Percentiles rank a stretch among this genome's conserved stretches.
Evolutionary conservation across 1,140 invertebrate species (phyloP).

Genomic region (Leptinotarsa defecta): DNA sequence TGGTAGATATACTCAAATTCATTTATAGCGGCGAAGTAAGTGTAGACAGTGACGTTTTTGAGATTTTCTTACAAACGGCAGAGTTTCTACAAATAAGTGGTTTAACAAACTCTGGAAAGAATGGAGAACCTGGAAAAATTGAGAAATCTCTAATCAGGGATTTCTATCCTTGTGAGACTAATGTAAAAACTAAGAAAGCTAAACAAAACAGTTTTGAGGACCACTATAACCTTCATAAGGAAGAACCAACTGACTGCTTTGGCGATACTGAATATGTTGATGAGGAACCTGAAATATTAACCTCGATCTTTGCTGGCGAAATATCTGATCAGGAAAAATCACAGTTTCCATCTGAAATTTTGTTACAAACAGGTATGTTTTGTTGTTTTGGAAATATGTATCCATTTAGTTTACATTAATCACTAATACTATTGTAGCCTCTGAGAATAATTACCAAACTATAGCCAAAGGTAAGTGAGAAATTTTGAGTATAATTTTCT

Average conservation of each 20-base stretch:
- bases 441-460: no score
- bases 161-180: background rate
- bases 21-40: constrained; percentile 75
- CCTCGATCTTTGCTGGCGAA: constrained; percentile 8
- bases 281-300: background rate
- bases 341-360: constrained; percentile 12
- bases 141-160: background rate
- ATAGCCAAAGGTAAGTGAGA: no score
- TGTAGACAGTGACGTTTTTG: constrained; percentile 67
- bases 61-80: constrained; percentile 68
- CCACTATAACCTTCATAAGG: background rate
- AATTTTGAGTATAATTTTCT: no score
- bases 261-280: constrained; percentile 12
- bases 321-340: constrained; percentile 17
- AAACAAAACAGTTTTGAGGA: constrained; percentile 2
- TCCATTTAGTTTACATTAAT: no score
- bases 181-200: constrained; percentile 46
- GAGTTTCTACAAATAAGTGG: constrained; percentile 69
- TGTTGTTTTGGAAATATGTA: background rate
- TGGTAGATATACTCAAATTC: constrained; percentile 80
- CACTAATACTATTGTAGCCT: no score
- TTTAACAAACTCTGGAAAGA: constrained; percentile 58
- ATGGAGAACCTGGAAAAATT: constrained; percentile 41
- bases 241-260: background rate
- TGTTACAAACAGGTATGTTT: constrained; percentile 18